Percentiles rank a stretch among this genome's conserved stretches.
Conservation (phyloP, 2,797 vertebrate genomes). For the Erithacus rubecula region DNA sequence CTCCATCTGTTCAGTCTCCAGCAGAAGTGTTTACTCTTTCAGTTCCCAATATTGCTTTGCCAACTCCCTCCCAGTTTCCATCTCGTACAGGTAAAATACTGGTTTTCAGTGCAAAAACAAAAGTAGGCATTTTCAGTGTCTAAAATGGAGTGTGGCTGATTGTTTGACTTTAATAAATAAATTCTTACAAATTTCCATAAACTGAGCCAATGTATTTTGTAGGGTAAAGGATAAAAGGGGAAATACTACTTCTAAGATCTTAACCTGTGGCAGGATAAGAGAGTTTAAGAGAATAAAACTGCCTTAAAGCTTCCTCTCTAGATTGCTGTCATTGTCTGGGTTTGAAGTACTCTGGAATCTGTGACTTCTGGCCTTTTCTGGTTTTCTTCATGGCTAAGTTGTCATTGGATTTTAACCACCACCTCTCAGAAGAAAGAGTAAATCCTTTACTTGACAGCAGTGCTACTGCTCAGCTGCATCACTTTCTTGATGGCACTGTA, state of each 20-base stretch:
- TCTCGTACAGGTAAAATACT: constrained; percentile 75
- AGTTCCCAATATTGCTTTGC: constrained; percentile 87
- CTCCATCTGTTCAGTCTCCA: constrained; percentile 92
- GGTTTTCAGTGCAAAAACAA: background rate
- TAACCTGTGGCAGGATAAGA: background rate
- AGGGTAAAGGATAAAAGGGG: background rate
- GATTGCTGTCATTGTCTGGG: background rate
- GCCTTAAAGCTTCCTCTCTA: background rate
- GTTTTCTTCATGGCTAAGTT: background rate
- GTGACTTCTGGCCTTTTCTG: background rate
- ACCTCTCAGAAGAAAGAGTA: background rate
- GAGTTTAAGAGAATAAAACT: background rate
- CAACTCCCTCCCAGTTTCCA: constrained; percentile 89
- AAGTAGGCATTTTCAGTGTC: background rate
- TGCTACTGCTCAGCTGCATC: background rate
- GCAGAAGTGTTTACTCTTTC: constrained; percentile 97
- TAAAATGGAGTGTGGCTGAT: background rate
- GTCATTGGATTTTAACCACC: background rate
- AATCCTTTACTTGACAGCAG: background rate
- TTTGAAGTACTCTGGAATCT: background rate
- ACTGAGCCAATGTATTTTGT: background rate
- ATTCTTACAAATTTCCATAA: background rate
- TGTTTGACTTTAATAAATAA: background rate
- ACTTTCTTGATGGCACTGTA: background rate
- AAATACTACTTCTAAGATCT: background rate